Evolutionary conservation across 2,888 invertebrate species (phyloP), one percentile per base, ranked within the genome.

Genomic region (Ptycholaimellus sp.): DNA sequence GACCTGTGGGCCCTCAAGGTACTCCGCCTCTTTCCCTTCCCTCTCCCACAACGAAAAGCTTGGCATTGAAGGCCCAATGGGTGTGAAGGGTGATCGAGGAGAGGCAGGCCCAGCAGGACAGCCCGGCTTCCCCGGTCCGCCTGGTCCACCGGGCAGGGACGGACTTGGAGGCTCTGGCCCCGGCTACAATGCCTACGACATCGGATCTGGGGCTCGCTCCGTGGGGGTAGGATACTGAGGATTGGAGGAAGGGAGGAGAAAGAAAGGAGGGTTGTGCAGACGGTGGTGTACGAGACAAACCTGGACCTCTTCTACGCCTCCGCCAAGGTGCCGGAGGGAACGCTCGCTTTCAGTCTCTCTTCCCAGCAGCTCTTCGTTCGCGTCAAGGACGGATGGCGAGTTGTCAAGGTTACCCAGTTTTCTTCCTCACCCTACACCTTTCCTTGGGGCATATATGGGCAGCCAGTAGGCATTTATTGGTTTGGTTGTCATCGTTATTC

Each of bases 311-410:
- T 57, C 35, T 49, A 51, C 6, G 42, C 51, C 5, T 46, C 49
- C 23, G 42, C 43, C 5, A 31, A 37, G 16, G 42, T 46, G 62
- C 74, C 78, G 14, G 74, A 81, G 9, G 87, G 85, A 34, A 78
- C 82, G 4, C 61, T 87, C 54, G 83, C 81, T 30, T 87, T 81
- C 57, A 72, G 85, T 40, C 72, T 77, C 43, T 81, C 82, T 59
- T 82, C 85, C 59, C 80, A 87, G 65, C 76, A 79, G 28, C 66
- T 85, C 30, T 70, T 83, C 42, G 77, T 85, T 36, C 70, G 82
- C 59, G 81, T 85, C 39, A 77, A 77, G 57, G 76, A 74, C 53
- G 85, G 85, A 37, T 87, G 85, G 85, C 81, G 81, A 57, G 82
- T 82, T 54, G 76, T 87, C 51, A 70, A 75, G 64, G 83, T 83